Conservation (phyloP, 2,888 invertebrate species). For the Zygaena filipendulae region DNA sequence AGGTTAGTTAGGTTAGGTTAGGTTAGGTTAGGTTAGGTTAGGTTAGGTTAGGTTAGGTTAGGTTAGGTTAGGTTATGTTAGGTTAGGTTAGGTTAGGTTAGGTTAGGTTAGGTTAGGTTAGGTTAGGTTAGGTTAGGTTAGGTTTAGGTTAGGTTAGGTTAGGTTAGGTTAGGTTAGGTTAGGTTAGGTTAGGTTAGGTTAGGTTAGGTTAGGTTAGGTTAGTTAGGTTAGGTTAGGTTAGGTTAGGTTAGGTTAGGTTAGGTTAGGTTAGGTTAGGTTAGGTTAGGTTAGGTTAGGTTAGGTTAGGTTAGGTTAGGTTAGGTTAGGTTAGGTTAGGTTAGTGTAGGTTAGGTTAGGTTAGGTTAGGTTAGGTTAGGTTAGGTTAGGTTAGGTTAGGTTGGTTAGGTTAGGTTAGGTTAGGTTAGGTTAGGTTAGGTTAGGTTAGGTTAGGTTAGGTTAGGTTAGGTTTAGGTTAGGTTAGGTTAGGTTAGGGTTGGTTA, state of each 20-base stretch:
- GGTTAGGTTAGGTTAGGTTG: conserved; percentile 19
- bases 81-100: conserved; percentile 13
- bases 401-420: conserved; percentile 18
- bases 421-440: conserved; percentile 17
- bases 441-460: conserved; percentile 6
- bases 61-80: conserved; percentile 9
- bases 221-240: conserved; percentile 4
- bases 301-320: conserved; percentile 18
- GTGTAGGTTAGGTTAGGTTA: conserved; percentile 18
- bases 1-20: conserved; percentile 12
- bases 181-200: conserved; percentile 9
- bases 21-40: conserved; percentile 13
- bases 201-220: conserved; percentile 10
- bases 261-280: conserved; percentile 15
- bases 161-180: conserved; percentile 9
- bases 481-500: conserved; percentile 9
- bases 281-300: conserved; percentile 15
- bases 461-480: conserved; percentile 7
- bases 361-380: conserved; percentile 20
- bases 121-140: conserved; percentile 9
- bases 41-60: conserved; percentile 12
- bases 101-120: conserved; percentile 11
- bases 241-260: conserved; percentile 13
- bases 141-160: conserved; percentile 8
- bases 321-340: conserved; percentile 16